phyloP scores from a whole-genome alignment of 2,888 invertebrate genomes.

The Rhorus exstirpatorius region DNA sequence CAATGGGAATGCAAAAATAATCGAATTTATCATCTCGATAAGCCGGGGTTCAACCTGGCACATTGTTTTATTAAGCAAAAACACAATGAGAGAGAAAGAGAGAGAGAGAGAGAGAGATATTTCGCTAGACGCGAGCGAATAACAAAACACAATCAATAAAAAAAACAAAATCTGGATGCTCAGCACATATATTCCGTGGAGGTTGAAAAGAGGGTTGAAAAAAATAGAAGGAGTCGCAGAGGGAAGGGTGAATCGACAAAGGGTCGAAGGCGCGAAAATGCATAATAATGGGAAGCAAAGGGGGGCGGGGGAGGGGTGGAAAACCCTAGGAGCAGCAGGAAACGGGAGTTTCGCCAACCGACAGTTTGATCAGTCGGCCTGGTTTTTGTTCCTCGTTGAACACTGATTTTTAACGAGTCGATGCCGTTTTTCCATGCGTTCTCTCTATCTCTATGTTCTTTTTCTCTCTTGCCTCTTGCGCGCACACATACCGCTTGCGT shows the following conservation, averaged over 20 bases:
- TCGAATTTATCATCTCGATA: conserved; percentile 9
- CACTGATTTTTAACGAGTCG: conserved; percentile 63
- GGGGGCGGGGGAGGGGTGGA: background rate
- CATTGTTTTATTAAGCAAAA: conserved; percentile 11
- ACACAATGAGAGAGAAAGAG: conserved; percentile 23
- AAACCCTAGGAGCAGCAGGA: conserved; percentile 35
- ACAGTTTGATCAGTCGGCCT: conserved; percentile 61
- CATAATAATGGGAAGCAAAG: conserved; percentile 59
- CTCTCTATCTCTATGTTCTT: background rate
- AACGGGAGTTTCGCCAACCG: conserved; percentile 38
- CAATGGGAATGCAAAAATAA: background rate
- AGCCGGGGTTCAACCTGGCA: background rate
- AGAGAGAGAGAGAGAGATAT: background rate
- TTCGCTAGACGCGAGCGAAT: background rate
- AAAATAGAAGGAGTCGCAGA: background rate
- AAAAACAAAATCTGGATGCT: conserved; percentile 41
- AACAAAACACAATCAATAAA: conserved; percentile 22
- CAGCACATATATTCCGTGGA: background rate
- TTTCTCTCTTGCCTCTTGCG: conserved; percentile 5
- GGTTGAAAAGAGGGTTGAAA: conserved; percentile 32
- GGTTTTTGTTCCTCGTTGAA: conserved; percentile 56
- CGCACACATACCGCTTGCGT: background rate
- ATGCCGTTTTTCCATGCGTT: conserved; percentile 19
- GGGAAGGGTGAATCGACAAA: conserved; percentile 47
- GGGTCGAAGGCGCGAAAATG: conserved; percentile 59